A percentile compares a stretch with the other conserved stretches of the same genome.
These are phyloP conservation scores for Zophobas atratus DNA, from an alignment of 1,140 invertebrate genomes.

Conservation along the genomic window DNA sequence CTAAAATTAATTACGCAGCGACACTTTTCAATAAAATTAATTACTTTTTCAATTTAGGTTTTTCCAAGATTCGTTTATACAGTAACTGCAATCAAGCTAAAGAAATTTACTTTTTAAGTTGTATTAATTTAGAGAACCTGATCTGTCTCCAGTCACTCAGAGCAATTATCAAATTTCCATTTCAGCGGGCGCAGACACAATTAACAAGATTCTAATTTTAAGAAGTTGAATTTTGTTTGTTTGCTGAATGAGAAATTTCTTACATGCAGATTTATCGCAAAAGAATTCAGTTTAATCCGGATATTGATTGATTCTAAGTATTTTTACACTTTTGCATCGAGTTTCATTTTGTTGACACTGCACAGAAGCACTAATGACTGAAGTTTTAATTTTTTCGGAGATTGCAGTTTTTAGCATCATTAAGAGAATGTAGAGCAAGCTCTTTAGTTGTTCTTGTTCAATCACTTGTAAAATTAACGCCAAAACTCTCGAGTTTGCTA, in stretches of 20 bases:
- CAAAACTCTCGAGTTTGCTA: not conserved
- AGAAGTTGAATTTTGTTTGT: not conserved
- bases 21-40: constrained; percentile 5
- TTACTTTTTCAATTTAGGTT: constrained; percentile 21
- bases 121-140: not conserved
- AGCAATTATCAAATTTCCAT: not conserved
- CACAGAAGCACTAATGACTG: constrained; percentile 31
- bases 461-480: not conserved
- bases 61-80: not conserved
- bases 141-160: not conserved
- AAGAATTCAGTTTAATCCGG: not conserved
- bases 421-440: not conserved
- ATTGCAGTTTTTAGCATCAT: constrained; percentile 30
- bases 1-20: constrained; percentile 1
- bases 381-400: constrained; percentile 11
- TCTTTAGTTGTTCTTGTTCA: constrained; percentile 5
- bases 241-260: not conserved
- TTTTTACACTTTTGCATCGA: constrained; percentile 2
- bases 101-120: not conserved
- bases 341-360: constrained; percentile 2
- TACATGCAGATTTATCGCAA: not conserved
- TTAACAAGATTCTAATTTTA: constrained; percentile 5
- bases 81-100: constrained; percentile 3
- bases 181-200: not conserved
- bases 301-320: not conserved